A percentile compares a stretch with the other conserved stretches of the same genome.
phyloP scores from a whole-genome alignment of 2,888 invertebrate genomes.

The Nomada hirtipes region DNA sequence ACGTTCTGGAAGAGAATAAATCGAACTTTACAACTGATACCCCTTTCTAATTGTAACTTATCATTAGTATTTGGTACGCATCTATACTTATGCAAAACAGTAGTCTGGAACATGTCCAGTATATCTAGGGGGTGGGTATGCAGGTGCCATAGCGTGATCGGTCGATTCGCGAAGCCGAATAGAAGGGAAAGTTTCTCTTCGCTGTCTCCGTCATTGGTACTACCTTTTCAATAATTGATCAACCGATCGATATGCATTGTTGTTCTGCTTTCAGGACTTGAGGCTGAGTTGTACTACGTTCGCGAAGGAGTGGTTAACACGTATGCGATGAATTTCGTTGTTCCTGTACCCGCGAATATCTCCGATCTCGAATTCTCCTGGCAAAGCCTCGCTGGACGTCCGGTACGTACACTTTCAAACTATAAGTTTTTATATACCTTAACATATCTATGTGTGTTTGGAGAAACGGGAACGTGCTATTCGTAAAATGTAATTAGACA shows the following conservation, averaged over 20 bases:
- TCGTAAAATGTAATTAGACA: no score
- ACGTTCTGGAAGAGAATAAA: no score
- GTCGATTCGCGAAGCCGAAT: constrained; percentile 55
- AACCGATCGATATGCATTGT: constrained; percentile 62
- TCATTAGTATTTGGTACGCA: not conserved
- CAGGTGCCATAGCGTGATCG: constrained; percentile 54
- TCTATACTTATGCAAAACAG: not conserved
- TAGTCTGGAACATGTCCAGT: constrained; percentile 56
- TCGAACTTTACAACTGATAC: no score
- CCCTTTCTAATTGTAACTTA: no score
- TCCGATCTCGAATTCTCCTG: constrained; percentile 94
- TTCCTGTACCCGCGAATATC: constrained; percentile 92
- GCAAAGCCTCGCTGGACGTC: constrained; percentile 91
- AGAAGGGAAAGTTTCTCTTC: constrained; percentile 55
- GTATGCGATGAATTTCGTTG: constrained; percentile 93
- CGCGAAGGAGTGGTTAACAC: constrained; percentile 93
- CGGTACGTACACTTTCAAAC: constrained; percentile 86
- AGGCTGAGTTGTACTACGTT: constrained; percentile 93
- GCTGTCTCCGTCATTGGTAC: constrained; percentile 23
- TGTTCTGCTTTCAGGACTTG: constrained; percentile 87
- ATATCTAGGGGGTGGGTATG: constrained; percentile 21
- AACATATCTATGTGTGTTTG: no score
- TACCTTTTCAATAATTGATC: constrained; percentile 70
- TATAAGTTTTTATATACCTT: no score
- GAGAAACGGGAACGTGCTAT: no score